A percentile compares a stretch with the other conserved stretches of the same genome.
Conservation (phyloP, 1,140 invertebrate species). For the Bombyx mandarina region DNA sequence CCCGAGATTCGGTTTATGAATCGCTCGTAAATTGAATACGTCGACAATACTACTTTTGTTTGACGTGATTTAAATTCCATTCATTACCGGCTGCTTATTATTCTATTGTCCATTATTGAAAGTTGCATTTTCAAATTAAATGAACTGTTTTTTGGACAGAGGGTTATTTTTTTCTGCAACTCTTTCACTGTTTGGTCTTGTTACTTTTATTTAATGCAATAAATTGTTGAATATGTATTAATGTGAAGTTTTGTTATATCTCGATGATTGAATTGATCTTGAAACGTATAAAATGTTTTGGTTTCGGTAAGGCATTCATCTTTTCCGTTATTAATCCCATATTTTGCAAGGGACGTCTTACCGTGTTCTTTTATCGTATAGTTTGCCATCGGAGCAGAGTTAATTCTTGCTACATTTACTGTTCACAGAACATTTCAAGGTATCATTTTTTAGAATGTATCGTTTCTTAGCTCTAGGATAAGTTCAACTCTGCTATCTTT, state of each 20-base stretch:
- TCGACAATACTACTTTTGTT: slow-evolving; percentile 39
- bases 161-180: neutral
- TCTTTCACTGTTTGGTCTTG: neutral
- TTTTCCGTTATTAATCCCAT: no score
- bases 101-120: slow-evolving; percentile 12
- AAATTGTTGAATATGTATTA: neutral
- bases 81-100: slow-evolving; percentile 13
- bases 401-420: no score
- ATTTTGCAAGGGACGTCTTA: no score
- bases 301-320: no score
- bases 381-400: no score
- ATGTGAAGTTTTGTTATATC: neutral
- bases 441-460: no score
- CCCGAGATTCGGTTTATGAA: slow-evolving; percentile 54
- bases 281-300: no score
- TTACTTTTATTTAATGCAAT: neutral
- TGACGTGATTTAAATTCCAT: slow-evolving; percentile 35
- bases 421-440: no score
- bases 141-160: neutral
- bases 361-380: no score
- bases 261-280: slow-evolving; percentile 1
- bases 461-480: no score
- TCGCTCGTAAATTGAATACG: slow-evolving; percentile 52
- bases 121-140: slow-evolving; percentile 6
- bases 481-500: no score